A percentile compares a stretch with the other conserved stretches of the same genome.
Evolutionary conservation across 2,888 invertebrate species (phyloP).

Genomic region (Achlya flavicornis): DNA sequence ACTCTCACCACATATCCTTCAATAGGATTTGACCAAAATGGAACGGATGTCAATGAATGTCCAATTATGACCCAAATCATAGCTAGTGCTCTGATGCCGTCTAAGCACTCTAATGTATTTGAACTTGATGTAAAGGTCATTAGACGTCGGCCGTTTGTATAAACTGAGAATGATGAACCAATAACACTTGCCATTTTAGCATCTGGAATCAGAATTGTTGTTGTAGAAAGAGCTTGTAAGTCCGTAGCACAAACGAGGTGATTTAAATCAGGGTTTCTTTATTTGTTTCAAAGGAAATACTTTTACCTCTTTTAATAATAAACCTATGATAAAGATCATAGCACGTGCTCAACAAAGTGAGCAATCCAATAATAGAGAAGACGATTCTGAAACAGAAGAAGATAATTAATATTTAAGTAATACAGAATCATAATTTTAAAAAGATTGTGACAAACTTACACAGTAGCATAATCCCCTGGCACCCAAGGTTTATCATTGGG

Average conservation of each 20-base stretch:
- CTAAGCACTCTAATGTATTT: constrained; percentile 59
- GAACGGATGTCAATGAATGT: constrained; percentile 44
- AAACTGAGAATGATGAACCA: constrained; percentile 45
- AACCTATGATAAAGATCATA: constrained; percentile 50
- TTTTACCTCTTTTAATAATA: constrained; percentile 46
- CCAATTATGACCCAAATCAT: constrained; percentile 72
- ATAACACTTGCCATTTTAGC: constrained; percentile 31
- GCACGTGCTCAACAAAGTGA: constrained; percentile 48
- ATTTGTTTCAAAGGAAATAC: too few species aligned
- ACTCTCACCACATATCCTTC: constrained; percentile 28
- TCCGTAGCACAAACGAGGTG: too few species aligned
- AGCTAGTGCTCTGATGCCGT: constrained; percentile 67
- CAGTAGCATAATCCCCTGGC: constrained; percentile 52
- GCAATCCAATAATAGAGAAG: constrained; percentile 36
- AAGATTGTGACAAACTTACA: neutral
- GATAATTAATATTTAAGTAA: neutral
- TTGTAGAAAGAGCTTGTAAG: neutral
- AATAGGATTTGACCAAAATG: constrained; percentile 28
- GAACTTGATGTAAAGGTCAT: constrained; percentile 44
- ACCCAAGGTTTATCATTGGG: constrained; percentile 70
- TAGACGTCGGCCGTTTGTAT: constrained; percentile 60
- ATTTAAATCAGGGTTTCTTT: too few species aligned
- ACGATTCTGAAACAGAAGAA: constrained; percentile 19
- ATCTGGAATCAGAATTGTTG: constrained; percentile 35
- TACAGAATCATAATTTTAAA: too few species aligned